Conservation (phyloP, 2,113 vertebrate species). For the Oreochromis niloticus region DNA sequence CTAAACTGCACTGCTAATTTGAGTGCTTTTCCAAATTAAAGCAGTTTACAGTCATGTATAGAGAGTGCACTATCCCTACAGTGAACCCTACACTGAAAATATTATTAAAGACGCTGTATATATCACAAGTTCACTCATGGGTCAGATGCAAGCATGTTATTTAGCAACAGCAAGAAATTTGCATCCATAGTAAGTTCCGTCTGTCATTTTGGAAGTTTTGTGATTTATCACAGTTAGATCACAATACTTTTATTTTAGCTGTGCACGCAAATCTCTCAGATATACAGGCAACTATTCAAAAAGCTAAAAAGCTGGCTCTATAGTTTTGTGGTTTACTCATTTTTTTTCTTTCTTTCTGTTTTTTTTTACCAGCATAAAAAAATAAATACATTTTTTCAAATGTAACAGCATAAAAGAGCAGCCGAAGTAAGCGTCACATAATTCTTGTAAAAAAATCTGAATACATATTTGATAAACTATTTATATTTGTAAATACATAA, state of each 20-base stretch:
- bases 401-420: not conserved
- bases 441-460: accelerated
- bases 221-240: not conserved
- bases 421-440: not conserved
- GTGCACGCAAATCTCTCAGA: not conserved
- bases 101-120: not conserved
- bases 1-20: not conserved
- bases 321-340: not conserved
- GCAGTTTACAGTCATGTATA: not conserved
- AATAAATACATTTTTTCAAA: not conserved
- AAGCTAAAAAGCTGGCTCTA: not conserved
- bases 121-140: not conserved
- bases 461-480: not conserved
- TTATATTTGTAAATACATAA: not conserved
- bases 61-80: not conserved
- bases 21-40: not conserved
- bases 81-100: not conserved
- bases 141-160: not conserved
- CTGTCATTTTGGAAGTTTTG: not conserved
- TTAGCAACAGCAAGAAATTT: not conserved
- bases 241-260: not conserved
- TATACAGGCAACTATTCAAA: not conserved
- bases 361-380: not conserved
- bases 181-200: not conserved
- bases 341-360: accelerated